Base-by-base conservation (phyloP, 2,113 vertebrate genomes). In the Chrysemys picta region DNA sequence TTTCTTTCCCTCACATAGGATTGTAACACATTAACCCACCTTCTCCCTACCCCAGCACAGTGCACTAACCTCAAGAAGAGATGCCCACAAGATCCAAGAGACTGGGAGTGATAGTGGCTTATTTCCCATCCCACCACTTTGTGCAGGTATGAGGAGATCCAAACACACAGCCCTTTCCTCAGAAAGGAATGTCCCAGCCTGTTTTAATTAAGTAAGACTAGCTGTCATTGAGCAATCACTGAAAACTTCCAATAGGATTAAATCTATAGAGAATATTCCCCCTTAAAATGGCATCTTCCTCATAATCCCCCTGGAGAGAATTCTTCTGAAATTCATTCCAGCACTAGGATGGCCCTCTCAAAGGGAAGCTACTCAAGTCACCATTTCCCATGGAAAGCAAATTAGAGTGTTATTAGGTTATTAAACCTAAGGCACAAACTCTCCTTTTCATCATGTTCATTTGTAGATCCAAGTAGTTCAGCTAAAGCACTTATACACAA, bases 321-420 rank as follows among this genome's bases (percentile, higher is more conserved):
- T 87, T 95, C 96, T 96, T 93, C 91, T 87, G 90, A 92, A 97
- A 90, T 82, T 94, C 87, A 50, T 42, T 76, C 56, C 57, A 90
- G 76, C 27, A 12, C 24, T 3, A 1, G 22, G 24, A 84, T 5
- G 47, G 45, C 82, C 47, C 12, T 91, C 94, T 85, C 84, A 84
- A 91, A 84, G 19, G 50, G 90, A 96, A 52, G 72, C 21, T 49
- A 80, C 79, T 9, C 45, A 50, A 53, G 42, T 79, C 2, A 52
- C 50, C 21, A 89, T 85, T 11, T 42, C 57, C 88, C 54, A 89
- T 85, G 69, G 88, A 91, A 93, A 22, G 38, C 50, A 52, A 50
- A 38, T 84, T 82, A 22, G 29, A 50, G n/a, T 42, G 76, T 1
- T 24, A 59, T 87, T 93, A 45, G 45, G 45, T 45, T 45, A 45